These are phyloP conservation scores for Cryptophagus acutangulus DNA, from an alignment of 2,888 invertebrate species.

Conservation along the genomic window DNA sequence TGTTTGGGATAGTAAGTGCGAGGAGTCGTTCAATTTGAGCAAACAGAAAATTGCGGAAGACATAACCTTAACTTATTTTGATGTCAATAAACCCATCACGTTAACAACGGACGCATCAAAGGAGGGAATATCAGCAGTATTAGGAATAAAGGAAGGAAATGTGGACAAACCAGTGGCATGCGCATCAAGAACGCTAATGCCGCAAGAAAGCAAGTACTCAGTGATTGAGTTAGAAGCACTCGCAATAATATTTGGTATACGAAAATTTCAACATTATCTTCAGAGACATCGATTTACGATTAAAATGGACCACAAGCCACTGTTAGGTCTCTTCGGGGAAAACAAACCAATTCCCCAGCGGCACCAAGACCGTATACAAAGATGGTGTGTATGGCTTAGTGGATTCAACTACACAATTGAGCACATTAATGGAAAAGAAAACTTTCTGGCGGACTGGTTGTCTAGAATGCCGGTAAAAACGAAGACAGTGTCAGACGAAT, in stretches of 20 bases:
- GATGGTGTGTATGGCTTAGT: conserved; percentile 8
- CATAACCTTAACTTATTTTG: no score
- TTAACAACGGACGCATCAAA: no score
- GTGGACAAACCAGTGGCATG: no score
- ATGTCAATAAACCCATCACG: no score
- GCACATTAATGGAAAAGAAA: conserved; percentile 9
- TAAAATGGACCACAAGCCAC: conserved; percentile 13
- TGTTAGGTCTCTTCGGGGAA: conserved; percentile 13
- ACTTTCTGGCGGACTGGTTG: conserved; percentile 8
- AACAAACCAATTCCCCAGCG: conserved; percentile 9
- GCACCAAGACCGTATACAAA: conserved; percentile 9
- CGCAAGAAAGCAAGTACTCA: no score
- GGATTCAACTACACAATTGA: conserved; percentile 11
- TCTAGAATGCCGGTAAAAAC: conserved; percentile 7
- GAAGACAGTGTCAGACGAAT: not conserved
- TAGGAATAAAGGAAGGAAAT: no score
- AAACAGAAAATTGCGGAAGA: no score
- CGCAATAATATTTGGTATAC: conserved; percentile 30
- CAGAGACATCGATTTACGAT: conserved; percentile 17
- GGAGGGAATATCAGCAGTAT: no score
- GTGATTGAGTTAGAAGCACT: no score
- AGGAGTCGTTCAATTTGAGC: no score
- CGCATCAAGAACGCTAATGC: no score
- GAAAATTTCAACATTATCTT: conserved; percentile 8
- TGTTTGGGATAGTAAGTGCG: no score